Percentiles rank a stretch among this genome's conserved stretches.
Evolutionary conservation across 2,888 invertebrate species (phyloP).

Genomic region (Rugalucina vietnamica): DNA sequence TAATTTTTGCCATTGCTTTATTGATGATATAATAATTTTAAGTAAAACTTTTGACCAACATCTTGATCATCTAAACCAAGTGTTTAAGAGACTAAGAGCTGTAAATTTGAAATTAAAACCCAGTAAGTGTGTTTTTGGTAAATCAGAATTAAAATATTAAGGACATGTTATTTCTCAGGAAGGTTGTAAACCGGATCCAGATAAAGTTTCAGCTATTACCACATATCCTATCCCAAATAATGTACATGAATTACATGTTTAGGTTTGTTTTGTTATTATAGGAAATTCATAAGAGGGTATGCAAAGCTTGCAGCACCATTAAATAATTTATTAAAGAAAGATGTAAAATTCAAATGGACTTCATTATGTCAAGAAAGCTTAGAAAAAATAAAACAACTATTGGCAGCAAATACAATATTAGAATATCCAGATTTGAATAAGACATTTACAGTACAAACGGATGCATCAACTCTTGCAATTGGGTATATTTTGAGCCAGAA

Average conservation of each 20-base stretch:
- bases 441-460: not conserved
- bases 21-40: not conserved
- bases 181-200: not conserved
- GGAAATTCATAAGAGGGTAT: not conserved
- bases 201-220: not conserved
- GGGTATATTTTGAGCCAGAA: not conserved
- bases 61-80: not conserved
- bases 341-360: not conserved
- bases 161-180: not conserved
- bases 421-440: not conserved
- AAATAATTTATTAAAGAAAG: not conserved
- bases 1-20: conserved; percentile 4
- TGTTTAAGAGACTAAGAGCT: not conserved
- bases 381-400: not conserved
- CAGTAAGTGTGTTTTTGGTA: not conserved
- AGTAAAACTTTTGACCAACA: not conserved
- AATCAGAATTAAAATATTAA: not conserved
- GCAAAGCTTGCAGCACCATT: not conserved
- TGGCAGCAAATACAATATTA: not conserved
- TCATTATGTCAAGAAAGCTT: not conserved
- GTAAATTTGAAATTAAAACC: not conserved
- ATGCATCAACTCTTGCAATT: not conserved
- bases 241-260: not conserved
- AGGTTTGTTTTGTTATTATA: not conserved
- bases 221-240: not conserved